Evolutionary conservation across 2,888 invertebrate genomes (phyloP).

Genomic region (Conops quadrifasciatus): DNA sequence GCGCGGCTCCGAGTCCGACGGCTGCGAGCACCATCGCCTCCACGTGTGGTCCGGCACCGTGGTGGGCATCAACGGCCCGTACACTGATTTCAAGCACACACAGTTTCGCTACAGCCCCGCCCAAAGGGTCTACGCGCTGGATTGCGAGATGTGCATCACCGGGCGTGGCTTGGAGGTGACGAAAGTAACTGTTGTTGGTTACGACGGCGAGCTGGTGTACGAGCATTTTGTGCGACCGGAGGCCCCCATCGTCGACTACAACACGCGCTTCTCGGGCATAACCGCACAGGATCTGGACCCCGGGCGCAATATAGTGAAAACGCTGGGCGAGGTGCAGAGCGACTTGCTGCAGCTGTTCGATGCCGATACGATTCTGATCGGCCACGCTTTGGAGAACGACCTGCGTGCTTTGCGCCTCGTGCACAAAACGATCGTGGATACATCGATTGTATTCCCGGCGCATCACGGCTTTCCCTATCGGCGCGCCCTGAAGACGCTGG

Average conservation of each 20-base stretch:
- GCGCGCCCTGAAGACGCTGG: constrained; percentile 81
- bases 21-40: constrained; percentile 72
- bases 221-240: constrained; percentile 86
- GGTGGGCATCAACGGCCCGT: constrained; percentile 78
- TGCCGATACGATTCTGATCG: constrained; percentile 88
- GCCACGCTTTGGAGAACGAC: constrained; percentile 96
- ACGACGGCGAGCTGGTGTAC: constrained; percentile 79
- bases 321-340: constrained; percentile 81
- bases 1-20: constrained; percentile 65
- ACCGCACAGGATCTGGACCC: constrained; percentile 71
- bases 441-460: constrained; percentile 89
- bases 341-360: constrained; percentile 83
- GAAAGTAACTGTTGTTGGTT: constrained; percentile 83
- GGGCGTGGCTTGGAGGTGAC: constrained; percentile 85
- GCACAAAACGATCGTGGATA: constrained; percentile 88
- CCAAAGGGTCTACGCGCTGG: constrained; percentile 77
- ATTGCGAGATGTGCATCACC: constrained; percentile 98
- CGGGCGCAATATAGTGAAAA: constrained; percentile 70
- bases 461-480: constrained; percentile 83
- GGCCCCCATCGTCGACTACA: constrained; percentile 87
- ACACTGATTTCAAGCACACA: constrained; percentile 74
- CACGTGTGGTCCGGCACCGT: constrained; percentile 83
- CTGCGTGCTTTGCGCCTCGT: constrained; percentile 84
- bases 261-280: constrained; percentile 95
- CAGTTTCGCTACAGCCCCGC: constrained; percentile 46